Evolutionary conservation across 2,888 invertebrate species (phyloP).

Genomic region (Cryptus viduatorius): DNA sequence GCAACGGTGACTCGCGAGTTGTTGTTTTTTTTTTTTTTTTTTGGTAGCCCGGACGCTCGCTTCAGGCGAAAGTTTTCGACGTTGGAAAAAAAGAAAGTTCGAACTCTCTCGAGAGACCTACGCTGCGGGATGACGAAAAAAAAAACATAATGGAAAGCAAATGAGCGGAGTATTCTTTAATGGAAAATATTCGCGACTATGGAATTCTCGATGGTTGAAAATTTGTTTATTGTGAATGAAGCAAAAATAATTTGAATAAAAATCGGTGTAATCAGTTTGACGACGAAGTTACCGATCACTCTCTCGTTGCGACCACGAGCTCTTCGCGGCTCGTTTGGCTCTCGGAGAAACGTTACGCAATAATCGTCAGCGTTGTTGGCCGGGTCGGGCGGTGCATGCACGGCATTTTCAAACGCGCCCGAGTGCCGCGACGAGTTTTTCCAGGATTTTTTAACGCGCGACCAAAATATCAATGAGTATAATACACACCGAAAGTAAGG

Average conservation of each 20-base stretch:
- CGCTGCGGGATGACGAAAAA: neutral
- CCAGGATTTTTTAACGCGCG: slow-evolving; percentile 70
- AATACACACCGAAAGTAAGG: slow-evolving; percentile 29
- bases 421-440: slow-evolving; percentile 62
- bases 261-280: slow-evolving; percentile 20
- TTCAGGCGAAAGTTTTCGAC: slow-evolving; percentile 67
- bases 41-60: slow-evolving; percentile 33
- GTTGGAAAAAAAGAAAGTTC: slow-evolving; percentile 47
- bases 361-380: slow-evolving; percentile 43
- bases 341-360: slow-evolving; percentile 68
- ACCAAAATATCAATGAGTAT: slow-evolving; percentile 71
- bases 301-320: slow-evolving; percentile 51
- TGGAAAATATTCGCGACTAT: slow-evolving; percentile 22
- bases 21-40: slow-evolving; percentile 33
- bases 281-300: slow-evolving; percentile 58
- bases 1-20: slow-evolving; percentile 1
- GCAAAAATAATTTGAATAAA: slow-evolving; percentile 27
- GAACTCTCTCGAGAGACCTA: slow-evolving; percentile 7
- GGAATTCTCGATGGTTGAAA: neutral
- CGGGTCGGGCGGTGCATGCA: slow-evolving; percentile 68
- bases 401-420: slow-evolving; percentile 73
- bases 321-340: slow-evolving; percentile 22
- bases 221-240: neutral
- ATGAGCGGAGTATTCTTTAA: neutral
- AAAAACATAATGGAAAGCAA: slow-evolving; percentile 26